Base-by-base conservation (phyloP, 64 coral and sea anemone species). In the Stylophora pistillata region DNA sequence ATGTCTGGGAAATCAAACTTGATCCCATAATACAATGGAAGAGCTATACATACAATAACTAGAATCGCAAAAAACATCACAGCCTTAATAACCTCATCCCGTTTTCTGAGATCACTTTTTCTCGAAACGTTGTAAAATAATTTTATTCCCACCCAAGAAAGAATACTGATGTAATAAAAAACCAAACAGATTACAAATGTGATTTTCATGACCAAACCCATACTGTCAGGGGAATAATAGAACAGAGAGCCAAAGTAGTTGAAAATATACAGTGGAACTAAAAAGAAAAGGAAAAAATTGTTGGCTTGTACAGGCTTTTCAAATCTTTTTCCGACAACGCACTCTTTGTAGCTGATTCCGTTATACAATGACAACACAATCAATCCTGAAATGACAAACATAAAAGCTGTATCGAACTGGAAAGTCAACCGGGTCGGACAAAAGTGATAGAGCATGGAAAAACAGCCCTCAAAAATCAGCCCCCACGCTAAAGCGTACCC, bases 401-500 rank as follows among this genome's bases (percentile, higher is more conserved):
- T 94, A 29, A 98, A 98, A 9, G 92, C 85, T 14, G 89, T 82
- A 56, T 98, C 95, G 55, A 98, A 93, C 86, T 93, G 91, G 55
- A 94, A 98, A 5, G 88, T 94, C 59, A 93, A 20, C 13, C 81
- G 81, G 20, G 88, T 89, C 0, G 95, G 95, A 15, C 92, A 94
- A 6, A 98, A 53, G 55, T 98, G 95, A 28, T 98, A 98, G 0
- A 86, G 74, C n/a, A 88, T 75, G 52, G 95, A 98, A 88, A 98
- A 98, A 17, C 93, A 58, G 0, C 95, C 95, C 53, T 98, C 92
- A 63, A 98, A 98, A 21, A 91, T 78, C 59, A 98, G 18, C 2
- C 88, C 92, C 92, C 91, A 98, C 20, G 95, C 95, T 73, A 98
- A 94, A 16, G 95, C 72, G 70, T 98, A 98, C 2, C 89, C 89